These are phyloP conservation scores for Zeuzera pyrina DNA, from an alignment of 2,888 invertebrate genomes.

Conservation along the genomic window DNA sequence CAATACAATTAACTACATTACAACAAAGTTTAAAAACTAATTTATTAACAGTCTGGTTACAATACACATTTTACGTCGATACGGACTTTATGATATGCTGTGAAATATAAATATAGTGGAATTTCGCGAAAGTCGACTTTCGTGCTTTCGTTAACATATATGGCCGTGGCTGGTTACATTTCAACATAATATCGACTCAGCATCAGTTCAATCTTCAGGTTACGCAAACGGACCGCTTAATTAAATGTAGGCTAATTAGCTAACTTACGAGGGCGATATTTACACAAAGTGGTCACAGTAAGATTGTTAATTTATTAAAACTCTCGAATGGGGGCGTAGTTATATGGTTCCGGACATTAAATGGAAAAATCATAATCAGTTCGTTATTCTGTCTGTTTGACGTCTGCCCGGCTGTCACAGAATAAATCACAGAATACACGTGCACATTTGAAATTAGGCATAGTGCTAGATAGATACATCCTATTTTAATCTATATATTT, in stretches of 20 bases:
- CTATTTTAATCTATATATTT: too few species aligned
- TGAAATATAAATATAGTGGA: conserved; percentile 1
- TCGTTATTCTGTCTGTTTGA: too few species aligned
- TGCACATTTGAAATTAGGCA: too few species aligned
- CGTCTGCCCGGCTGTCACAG: too few species aligned
- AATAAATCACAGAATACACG: too few species aligned
- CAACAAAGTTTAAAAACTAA: too few species aligned
- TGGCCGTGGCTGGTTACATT: conserved; percentile 40
- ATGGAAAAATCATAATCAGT: too few species aligned
- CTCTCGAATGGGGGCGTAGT: conserved; percentile 1
- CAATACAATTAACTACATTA: too few species aligned
- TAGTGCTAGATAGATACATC: too few species aligned
- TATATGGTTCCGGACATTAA: too few species aligned
- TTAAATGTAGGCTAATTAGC: conserved; percentile 30
- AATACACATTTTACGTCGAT: not conserved
- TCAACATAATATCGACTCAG: conserved; percentile 26
- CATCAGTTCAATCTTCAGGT: conserved; percentile 14
- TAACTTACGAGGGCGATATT: conserved; percentile 17
- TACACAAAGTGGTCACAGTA: conserved; percentile 19
- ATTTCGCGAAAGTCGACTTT: conserved; percentile 39
- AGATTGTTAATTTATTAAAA: conserved; percentile 11
- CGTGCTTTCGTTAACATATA: conserved; percentile 61
- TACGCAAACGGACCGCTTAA: conserved; percentile 19
- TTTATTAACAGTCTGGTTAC: too few species aligned
- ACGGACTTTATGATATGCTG: conserved; percentile 1